Conservation (phyloP, 2,888 invertebrate species). For the Piscicola geometra region DNA sequence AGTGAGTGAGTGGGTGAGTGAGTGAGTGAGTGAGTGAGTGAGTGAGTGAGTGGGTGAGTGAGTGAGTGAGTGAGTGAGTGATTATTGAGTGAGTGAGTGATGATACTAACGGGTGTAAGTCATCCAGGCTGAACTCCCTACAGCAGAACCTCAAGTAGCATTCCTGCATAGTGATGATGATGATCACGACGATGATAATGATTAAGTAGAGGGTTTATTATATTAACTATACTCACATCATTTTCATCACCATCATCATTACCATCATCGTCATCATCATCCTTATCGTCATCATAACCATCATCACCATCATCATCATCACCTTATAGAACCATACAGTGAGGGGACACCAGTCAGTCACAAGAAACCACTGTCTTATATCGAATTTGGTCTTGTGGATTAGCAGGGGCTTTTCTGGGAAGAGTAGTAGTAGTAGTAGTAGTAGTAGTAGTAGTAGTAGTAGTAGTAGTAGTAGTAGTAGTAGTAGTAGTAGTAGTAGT, state of each 20-base stretch:
- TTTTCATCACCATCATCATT: slow-evolving; percentile 7
- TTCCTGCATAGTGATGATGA: slow-evolving; percentile 61
- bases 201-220: too few relatives aligned
- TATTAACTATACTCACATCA: neutral
- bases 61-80: too few relatives aligned
- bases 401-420: slow-evolving; percentile 76
- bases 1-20: too few relatives aligned
- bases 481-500: slow-evolving; percentile 24
- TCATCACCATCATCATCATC: neutral
- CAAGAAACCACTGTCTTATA: slow-evolving; percentile 89
- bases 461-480: slow-evolving; percentile 20
- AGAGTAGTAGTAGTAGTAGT: neutral
- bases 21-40: too few relatives aligned
- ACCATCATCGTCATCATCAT: neutral
- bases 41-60: too few relatives aligned
- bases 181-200: too few relatives aligned
- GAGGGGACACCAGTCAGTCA: slow-evolving; percentile 81
- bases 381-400: slow-evolving; percentile 88
- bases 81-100: too few relatives aligned
- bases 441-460: slow-evolving; percentile 24
- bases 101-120: slow-evolving; percentile 75
- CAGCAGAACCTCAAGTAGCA: slow-evolving; percentile 85
- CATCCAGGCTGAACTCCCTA: slow-evolving; percentile 68
- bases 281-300: slow-evolving; percentile 9
- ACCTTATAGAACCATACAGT: slow-evolving; percentile 55